These are phyloP conservation scores for Onychostoma macrolepis DNA, from an alignment of 2,113 vertebrate genomes.

Conservation along the genomic window DNA sequence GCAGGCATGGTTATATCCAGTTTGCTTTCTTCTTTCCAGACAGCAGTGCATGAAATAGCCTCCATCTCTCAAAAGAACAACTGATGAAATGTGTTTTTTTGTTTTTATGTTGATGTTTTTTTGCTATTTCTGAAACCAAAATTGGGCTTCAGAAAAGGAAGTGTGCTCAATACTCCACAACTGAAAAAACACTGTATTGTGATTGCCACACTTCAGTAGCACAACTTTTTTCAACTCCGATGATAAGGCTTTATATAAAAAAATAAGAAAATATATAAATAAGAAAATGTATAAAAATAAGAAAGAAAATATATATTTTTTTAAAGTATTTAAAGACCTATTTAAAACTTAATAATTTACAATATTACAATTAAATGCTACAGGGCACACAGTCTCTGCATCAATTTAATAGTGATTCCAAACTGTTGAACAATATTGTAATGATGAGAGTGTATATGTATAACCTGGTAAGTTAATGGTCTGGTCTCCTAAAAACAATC, in stretches of 20 bases:
- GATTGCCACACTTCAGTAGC: background rate
- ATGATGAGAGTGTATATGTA: conserved; percentile 21
- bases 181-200: background rate
- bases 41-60: background rate
- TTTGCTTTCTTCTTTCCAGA: conserved; percentile 12
- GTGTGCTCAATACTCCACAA: background rate
- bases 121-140: background rate
- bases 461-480: conserved; percentile 94
- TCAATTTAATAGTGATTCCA: background rate
- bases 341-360: background rate
- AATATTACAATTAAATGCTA: background rate
- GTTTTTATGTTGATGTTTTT: background rate
- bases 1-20: background rate
- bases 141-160: background rate
- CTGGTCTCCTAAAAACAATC: conserved; percentile 96
- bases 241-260: background rate
- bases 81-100: background rate
- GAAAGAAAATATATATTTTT: no score
- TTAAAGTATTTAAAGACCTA: background rate
- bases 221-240: background rate
- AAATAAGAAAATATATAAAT: background rate
- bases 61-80: background rate
- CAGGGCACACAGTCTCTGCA: no score
- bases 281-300: background rate
- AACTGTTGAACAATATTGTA: background rate